Evolutionary conservation across 2,888 invertebrate genomes (phyloP), one percentile per base, ranked within the genome.

Genomic region (Diadegma fenestrale): DNA sequence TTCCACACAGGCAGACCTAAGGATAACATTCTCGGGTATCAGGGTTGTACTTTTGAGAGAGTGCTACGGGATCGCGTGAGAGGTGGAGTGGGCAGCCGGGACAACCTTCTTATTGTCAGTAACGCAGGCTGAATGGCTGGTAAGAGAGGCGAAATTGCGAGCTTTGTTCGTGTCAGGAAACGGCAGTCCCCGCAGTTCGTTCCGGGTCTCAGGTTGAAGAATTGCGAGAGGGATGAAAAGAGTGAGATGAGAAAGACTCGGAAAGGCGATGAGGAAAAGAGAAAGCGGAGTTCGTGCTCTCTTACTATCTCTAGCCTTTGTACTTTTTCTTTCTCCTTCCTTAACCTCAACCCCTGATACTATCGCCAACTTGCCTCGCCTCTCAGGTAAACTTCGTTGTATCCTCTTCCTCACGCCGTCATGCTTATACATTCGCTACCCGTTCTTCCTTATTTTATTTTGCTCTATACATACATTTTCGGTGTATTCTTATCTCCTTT

Each of bases 101-200:
- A 88, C 88, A 90, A 86, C 87, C 89, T 87, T 86, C 88, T 89
- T 90, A 89, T 90, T 89, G 89, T 86, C 86, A 87, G 88, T 89
- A 89, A 89, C 88, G 86, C 84, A 85, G 87, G 85, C 86, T 87
- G 89, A 89, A 88, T 86, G 85, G 88, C 69, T 85, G 87, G 86
- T 84, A 88, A 89, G 89, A 88, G 88, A 86, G 88, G 88, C 88
- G 90, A 92, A 92, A 92, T 92, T 92, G 92, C 90, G 87, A 92
- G 91, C 91, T 92, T 92, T 91, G 90, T 92, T 92, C 91, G 88
- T 88, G 91, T 91, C 91, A 90, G 89, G 88, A 90, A 87, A 75
- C 88, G 64, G 63, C 83, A 37, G 37, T 82, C 85, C 89, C 84
- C 88, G 85, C 87, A 87, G 79, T 86, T 87, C 86, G 84, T 87